phyloP scores from a whole-genome alignment of 2,797 vertebrate species.

The Tiaroga cobitis region DNA sequence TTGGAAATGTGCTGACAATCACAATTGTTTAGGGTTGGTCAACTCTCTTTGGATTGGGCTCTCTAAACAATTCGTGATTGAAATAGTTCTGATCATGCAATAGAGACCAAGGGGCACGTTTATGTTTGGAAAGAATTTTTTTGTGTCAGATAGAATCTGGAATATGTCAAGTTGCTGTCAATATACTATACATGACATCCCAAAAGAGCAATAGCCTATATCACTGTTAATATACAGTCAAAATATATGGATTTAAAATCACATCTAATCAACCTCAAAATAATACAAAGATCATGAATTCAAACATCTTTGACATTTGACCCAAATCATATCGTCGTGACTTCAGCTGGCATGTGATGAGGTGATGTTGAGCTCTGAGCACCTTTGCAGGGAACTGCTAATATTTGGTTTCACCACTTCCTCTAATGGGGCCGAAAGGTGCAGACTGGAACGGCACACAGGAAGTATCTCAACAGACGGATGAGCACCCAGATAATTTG shows the following conservation, averaged over 20 bases:
- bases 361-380: conserved; percentile 11
- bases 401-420: conserved; percentile 56
- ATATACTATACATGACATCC: not conserved
- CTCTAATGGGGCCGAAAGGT: conserved; percentile 53
- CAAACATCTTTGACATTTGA: not conserved
- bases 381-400: conserved; percentile 34
- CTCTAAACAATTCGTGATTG: conserved; percentile 42
- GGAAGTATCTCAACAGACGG: conserved; percentile 45
- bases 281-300: not conserved
- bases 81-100: conserved; percentile 9
- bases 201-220: conserved; percentile 3
- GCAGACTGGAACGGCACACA: conserved; percentile 45
- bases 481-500: not conserved
- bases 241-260: not conserved
- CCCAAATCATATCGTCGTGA: not conserved
- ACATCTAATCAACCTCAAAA: not conserved
- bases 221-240: not conserved
- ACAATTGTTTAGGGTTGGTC: conserved; percentile 55
- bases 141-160: conserved; percentile 17
- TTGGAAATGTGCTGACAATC: conserved; percentile 48
- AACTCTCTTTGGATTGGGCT: conserved; percentile 38
- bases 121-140: conserved; percentile 4
- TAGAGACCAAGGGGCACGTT: not conserved
- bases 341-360: not conserved
- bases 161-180: conserved; percentile 20